Evolutionary conservation across 2,888 invertebrate genomes (phyloP), one percentile per base, ranked within the genome.

Genomic region (Brachylomia viminalis): DNA sequence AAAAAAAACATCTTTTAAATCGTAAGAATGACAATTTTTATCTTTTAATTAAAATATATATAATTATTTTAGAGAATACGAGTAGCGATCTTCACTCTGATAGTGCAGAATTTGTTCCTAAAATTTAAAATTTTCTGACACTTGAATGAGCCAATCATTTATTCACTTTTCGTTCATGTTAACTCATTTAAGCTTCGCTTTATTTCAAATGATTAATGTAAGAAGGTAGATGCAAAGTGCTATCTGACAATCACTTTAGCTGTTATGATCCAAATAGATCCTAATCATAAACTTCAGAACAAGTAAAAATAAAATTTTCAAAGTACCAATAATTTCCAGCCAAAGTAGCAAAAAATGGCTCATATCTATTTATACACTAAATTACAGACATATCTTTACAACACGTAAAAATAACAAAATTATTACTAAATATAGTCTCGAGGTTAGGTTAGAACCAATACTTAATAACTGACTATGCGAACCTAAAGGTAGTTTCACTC

Each of bases 381-480:
- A 38, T 2, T n/a, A 8, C 10, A 38, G 38, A 73, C 17, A 38
- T 56, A 45, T 27, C 15, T 47, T n/a, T 33, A 10, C 13, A n/a
- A 38, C 2, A 38, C 11, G 0, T 27, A 23, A 27, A 52, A 23
- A 20, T 27, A 20, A 67, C 47, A 5, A 47, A 47, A 47, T 70
- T 76, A 58, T 77, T 79, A 71, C 72, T 61, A 58, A 42, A 42
- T 42, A 42, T 10, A 27, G 77, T 64, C 70, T 38, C 30, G 23
- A 80, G 76, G 71, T 79, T 61, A 73, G 64, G 58, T 15, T n/a
- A 11, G 69, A 70, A 87, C 89, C 83, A 88, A 88, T 89, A 89
- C 82, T 81, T 78, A 82, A 80, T 82, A 83, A 76, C 74, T 76
- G n/a, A 52, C 38, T 30, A 38, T 52, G 13, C 27, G 30, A 59